Conservation (phyloP, 2,797 vertebrate genomes). For the Mareca penelope region DNA sequence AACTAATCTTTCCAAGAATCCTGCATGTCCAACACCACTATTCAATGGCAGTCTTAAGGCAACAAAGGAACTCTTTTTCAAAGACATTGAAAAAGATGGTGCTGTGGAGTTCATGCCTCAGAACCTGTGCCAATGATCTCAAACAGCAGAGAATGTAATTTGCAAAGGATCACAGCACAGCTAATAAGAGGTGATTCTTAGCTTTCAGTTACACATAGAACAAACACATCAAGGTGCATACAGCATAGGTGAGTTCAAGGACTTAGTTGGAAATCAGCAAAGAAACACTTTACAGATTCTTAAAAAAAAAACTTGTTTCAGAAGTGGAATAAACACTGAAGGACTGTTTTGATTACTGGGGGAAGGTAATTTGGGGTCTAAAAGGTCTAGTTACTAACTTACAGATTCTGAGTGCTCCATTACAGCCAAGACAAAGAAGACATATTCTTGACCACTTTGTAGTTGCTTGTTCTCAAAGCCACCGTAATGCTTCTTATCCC, state of each 20-base stretch:
- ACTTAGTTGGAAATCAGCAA: background rate
- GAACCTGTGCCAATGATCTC: background rate
- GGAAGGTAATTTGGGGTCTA: background rate
- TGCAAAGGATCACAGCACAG: background rate
- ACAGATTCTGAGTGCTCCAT: constrained; percentile 97
- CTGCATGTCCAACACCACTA: background rate
- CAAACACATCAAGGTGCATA: background rate
- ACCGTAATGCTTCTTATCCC: constrained; percentile 92
- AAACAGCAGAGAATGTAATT: background rate
- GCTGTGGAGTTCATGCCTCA: constrained; percentile 6
- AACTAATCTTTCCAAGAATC: constrained; percentile 27
- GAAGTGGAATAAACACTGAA: background rate
- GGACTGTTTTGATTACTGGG: background rate
- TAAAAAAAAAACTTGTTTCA: background rate
- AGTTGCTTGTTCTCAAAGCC: constrained; percentile 97
- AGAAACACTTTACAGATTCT: background rate
- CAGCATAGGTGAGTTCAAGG: background rate
- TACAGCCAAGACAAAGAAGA: constrained; percentile 96
- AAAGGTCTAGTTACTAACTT: constrained; percentile 72
- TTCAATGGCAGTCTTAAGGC: background rate
- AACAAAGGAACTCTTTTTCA: background rate
- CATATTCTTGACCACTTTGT: constrained; percentile 95
- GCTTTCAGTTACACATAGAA: background rate
- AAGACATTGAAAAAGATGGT: background rate
- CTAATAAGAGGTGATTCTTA: background rate